phyloP scores from a whole-genome alignment of 2,888 invertebrate species.

The Phymatocera aterrima region DNA sequence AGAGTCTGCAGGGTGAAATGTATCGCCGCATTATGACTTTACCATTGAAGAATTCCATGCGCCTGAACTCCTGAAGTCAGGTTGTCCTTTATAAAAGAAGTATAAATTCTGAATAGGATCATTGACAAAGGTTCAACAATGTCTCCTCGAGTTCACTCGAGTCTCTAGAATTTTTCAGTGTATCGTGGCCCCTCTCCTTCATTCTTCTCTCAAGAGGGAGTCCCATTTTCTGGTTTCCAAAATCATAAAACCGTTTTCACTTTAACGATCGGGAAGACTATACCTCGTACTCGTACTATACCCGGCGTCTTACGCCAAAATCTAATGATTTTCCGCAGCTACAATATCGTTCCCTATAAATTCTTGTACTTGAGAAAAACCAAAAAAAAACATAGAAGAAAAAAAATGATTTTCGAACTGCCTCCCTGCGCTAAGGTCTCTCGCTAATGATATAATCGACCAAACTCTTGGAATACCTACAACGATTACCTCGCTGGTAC shows the following conservation, averaged over 20 bases:
- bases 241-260: slow-evolving; percentile 57
- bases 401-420: slow-evolving; percentile 30
- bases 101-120: slow-evolving; percentile 58
- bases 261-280: slow-evolving; percentile 17
- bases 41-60: slow-evolving; percentile 58
- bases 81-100: slow-evolving; percentile 56
- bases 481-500: too few species aligned
- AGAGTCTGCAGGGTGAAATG: background rate
- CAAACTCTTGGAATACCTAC: too few species aligned
- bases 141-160: slow-evolving; percentile 16
- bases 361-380: background rate
- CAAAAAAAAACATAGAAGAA: slow-evolving; percentile 56
- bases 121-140: slow-evolving; percentile 36
- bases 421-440: background rate
- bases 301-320: slow-evolving; percentile 53
- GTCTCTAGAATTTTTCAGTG: slow-evolving; percentile 11
- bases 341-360: slow-evolving; percentile 61
- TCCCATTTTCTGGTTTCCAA: slow-evolving; percentile 62
- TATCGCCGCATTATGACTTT: slow-evolving; percentile 34
- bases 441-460: slow-evolving; percentile 44
- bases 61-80: too few species aligned
- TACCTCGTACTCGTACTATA: too few species aligned
- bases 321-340: slow-evolving; percentile 62
- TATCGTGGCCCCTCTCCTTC: slow-evolving; percentile 29
- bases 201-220: slow-evolving; percentile 48